Percentiles rank a stretch among this genome's conserved stretches.
Evolutionary conservation across 2,113 vertebrate species (phyloP).

Genomic region (Tympanuchus pallidicinctus): DNA sequence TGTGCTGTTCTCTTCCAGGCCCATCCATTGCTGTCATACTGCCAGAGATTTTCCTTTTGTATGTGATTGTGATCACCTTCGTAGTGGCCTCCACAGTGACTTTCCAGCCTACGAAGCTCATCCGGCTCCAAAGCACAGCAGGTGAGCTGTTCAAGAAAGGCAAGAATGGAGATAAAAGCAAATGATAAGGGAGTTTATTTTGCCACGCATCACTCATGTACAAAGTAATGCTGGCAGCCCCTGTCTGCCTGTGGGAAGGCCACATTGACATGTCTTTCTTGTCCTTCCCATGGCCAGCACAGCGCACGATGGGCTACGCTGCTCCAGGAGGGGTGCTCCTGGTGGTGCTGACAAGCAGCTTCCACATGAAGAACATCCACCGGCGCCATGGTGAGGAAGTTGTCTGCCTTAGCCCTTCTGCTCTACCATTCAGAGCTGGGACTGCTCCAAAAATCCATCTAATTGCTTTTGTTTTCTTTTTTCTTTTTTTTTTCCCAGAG

Average conservation of each 20-base stretch:
- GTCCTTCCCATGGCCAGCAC: neutral
- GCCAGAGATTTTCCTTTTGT: neutral
- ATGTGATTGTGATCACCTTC: neutral
- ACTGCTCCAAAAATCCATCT: neutral
- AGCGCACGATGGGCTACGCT: slow-evolving; percentile 25
- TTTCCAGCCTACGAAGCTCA: neutral
- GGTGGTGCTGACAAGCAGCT: neutral
- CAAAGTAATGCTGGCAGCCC: neutral
- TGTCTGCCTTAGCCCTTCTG: neutral
- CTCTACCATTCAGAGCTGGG: rapidly evolving
- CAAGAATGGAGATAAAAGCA: neutral
- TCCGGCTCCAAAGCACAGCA: neutral
- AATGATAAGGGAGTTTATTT: rapidly evolving
- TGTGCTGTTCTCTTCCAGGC: neutral
- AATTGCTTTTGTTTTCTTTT: rapidly evolving
- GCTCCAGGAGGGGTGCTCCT: neutral
- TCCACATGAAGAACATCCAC: slow-evolving; percentile 35
- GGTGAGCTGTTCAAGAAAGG: neutral
- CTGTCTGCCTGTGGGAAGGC: rapidly evolving
- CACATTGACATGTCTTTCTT: rapidly evolving
- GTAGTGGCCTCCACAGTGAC: neutral
- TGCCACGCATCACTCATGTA: rapidly evolving
- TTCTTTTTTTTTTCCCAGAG: neutral
- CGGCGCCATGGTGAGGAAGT: slow-evolving; percentile 30
- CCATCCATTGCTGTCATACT: slow-evolving; percentile 36